Base-by-base conservation (phyloP, 2,113 vertebrate genomes). In the Antechinus flavipes region DNA sequence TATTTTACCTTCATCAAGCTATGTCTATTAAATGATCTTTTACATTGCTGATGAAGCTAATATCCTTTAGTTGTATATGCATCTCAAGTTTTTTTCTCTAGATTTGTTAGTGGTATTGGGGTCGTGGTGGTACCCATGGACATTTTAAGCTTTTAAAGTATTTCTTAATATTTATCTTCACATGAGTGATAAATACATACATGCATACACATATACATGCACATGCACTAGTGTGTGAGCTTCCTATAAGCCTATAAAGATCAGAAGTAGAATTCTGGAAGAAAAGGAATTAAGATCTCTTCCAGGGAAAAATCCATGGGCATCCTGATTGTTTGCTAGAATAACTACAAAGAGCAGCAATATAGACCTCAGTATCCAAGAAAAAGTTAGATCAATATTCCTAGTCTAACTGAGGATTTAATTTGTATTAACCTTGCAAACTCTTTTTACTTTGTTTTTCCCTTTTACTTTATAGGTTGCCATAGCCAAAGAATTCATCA, bases 311-410 rank as follows among this genome's bases (percentile, higher is more conserved):
- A 96, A 95, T 76, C 35, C 3, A 0, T 4, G n/a, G 14, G 54
- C 22, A 2, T 49, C 93, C 90, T 89, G 9, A 94, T 46, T 91
- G 61, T 55, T 68, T 93, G 12, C 52, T 93, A 49, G 54, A n/a
- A 42, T 84, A 42, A 84, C 93, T 35, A 93, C 24, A 30, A 94
- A 42, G 84, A 58, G 35, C 47, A 47, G 22, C 89, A 27, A n/a
- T 96, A 89, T 93, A 90, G 53, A 90, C 23, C 76, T 93, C 12
- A 84, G 76, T 91, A 47, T 54, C 53, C 35, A 92, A 30, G 16
- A 90, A 49, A 61, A 55, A 42, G 30, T 89, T 35, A 54, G 8
- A 47, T 2, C n/a, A 53, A 47, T 9, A 92, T 56, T 92, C 54
- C 35, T 52, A 35, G 68, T 5, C 22, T 76, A 76, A 9, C 19